A percentile compares a stretch with the other conserved stretches of the same genome.
These are phyloP conservation scores for Tanypteryx hageni DNA, from an alignment of 2,888 invertebrate species.

Conservation along the genomic window DNA sequence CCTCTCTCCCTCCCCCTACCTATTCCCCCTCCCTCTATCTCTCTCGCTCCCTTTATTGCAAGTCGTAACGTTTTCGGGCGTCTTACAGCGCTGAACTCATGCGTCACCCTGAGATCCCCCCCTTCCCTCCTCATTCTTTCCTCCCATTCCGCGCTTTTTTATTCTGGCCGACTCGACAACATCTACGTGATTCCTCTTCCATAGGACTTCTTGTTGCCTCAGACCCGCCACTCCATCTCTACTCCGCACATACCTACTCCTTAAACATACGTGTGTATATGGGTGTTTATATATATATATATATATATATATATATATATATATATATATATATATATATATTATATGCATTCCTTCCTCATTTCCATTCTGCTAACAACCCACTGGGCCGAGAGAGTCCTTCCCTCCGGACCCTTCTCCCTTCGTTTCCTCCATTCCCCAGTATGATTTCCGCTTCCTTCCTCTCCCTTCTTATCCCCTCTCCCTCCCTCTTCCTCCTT, in stretches of 20 bases:
- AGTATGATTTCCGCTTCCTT: too few relatives aligned
- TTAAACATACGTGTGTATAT: too few relatives aligned
- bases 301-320: too few relatives aligned
- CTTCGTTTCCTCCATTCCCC: too few relatives aligned
- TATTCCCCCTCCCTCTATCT: background rate
- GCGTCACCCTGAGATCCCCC: background rate
- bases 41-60: background rate
- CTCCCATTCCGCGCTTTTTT: background rate
- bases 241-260: too few relatives aligned
- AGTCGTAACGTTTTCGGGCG: background rate
- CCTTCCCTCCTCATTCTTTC: too few relatives aligned
- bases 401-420: too few relatives aligned
- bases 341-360: background rate
- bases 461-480: too few relatives aligned
- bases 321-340: too few relatives aligned
- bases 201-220: background rate
- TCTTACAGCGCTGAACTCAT: background rate
- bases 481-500: too few relatives aligned
- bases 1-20: background rate
- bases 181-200: constrained; percentile 5
- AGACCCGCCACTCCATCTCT: background rate
- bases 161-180: constrained; percentile 16
- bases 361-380: background rate
- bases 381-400: background rate
- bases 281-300: too few relatives aligned